phyloP scores from a whole-genome alignment of 2,888 invertebrate genomes.

The Hemithea aestivaria region DNA sequence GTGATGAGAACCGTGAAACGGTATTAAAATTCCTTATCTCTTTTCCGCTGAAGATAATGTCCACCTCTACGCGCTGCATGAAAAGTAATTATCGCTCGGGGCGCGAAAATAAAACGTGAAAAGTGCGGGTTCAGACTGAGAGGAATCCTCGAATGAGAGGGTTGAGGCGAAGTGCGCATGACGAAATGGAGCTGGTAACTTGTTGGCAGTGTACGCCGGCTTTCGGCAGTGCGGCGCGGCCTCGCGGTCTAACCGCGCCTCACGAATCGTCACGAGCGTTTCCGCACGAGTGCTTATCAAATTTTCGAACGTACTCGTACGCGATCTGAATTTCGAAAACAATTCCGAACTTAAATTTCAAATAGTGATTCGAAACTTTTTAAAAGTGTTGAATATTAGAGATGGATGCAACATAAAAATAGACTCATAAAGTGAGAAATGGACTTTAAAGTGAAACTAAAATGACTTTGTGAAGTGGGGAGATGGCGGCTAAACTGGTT shows the following conservation, averaged over 20 bases:
- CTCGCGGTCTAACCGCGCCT: conserved; percentile 49
- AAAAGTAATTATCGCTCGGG: conserved; percentile 22
- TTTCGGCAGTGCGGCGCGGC: conserved; percentile 71
- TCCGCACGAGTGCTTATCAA: conserved; percentile 41
- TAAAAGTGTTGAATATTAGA: conserved; percentile 3
- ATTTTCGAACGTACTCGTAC: conserved; percentile 22
- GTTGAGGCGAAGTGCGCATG: conserved; percentile 64
- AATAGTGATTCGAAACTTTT: not conserved
- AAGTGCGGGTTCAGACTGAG: conserved; percentile 30
- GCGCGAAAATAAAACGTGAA: conserved; percentile 27
- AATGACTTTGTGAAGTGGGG: conserved; percentile 50
- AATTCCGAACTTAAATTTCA: too few relatives aligned
- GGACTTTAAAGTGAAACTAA: conserved; percentile 61
- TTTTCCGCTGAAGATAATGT: not conserved
- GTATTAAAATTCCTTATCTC: not conserved
- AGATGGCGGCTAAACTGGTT: conserved; percentile 60
- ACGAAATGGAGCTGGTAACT: conserved; percentile 51
- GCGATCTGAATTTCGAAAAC: conserved; percentile 11
- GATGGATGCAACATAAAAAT: conserved; percentile 29
- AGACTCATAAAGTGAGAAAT: conserved; percentile 41
- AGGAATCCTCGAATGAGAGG: conserved; percentile 28
- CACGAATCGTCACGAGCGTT: conserved; percentile 43
- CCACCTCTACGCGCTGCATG: not conserved
- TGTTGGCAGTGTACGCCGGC: conserved; percentile 61
- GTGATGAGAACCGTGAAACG: too few relatives aligned